These are phyloP conservation scores for Tipula unca DNA, from an alignment of 2,888 invertebrate species.

Conservation along the genomic window DNA sequence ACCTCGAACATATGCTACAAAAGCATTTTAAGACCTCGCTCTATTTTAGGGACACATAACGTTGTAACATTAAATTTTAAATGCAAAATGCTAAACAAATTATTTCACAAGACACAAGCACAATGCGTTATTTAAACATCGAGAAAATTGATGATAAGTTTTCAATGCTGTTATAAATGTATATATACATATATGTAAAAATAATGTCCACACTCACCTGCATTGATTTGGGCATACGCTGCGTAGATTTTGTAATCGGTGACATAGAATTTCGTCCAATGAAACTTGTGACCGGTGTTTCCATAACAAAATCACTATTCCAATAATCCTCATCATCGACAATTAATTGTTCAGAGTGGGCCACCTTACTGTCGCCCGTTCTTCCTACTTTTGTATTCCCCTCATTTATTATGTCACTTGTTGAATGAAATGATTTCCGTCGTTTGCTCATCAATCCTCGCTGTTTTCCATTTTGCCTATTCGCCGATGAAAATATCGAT, in stretches of 20 bases:
- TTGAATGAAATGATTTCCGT: neutral
- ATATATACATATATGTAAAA: neutral
- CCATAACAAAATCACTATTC: slow-evolving; percentile 36
- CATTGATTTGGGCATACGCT: slow-evolving; percentile 80
- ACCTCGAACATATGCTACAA: too few species aligned
- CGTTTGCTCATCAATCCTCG: slow-evolving; percentile 27
- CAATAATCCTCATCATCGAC: slow-evolving; percentile 27
- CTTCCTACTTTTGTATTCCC: neutral
- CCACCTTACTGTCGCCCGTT: neutral
- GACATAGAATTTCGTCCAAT: slow-evolving; percentile 72
- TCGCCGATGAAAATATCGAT: slow-evolving; percentile 33
- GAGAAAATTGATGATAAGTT: neutral
- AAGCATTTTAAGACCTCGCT: too few species aligned
- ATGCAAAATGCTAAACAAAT: neutral
- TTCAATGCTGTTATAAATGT: neutral
- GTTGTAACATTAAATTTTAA: neutral
- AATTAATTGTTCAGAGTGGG: neutral
- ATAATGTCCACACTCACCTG: slow-evolving; percentile 54
- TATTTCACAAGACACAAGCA: neutral
- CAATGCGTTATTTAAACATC: neutral
- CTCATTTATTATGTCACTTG: neutral
- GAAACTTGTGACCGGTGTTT: slow-evolving; percentile 35
- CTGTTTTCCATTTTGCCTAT: neutral
- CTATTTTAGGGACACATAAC: too few species aligned
- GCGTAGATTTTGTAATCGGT: slow-evolving; percentile 78